phyloP scores from a whole-genome alignment of 2,797 vertebrate genomes.

The Falco peregrinus region DNA sequence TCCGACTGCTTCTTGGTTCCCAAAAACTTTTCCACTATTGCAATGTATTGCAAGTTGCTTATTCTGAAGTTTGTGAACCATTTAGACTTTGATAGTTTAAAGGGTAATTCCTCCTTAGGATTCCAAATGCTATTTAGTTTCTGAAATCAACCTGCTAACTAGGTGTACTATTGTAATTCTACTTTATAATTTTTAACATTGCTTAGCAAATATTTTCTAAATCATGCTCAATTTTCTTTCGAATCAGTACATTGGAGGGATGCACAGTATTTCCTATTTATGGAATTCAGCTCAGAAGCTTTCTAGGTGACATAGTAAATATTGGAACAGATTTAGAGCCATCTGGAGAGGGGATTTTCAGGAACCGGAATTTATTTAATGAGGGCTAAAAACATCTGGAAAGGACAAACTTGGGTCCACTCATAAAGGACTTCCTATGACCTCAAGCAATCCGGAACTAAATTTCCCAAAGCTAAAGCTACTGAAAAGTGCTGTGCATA shows the following conservation, averaged over 20 bases:
- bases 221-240: background rate
- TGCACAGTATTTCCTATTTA: background rate
- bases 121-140: background rate
- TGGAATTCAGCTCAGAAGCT: background rate
- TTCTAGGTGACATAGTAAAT: constrained; percentile 42
- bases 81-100: background rate
- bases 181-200: background rate
- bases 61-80: background rate
- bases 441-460: background rate
- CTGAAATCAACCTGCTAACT: background rate
- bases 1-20: background rate
- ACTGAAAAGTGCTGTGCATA: background rate
- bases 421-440: constrained; percentile 53
- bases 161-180: background rate
- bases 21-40: background rate
- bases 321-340: constrained; percentile 17
- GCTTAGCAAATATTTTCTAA: background rate
- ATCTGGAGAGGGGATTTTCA: constrained; percentile 55
- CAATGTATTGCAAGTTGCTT: fast-evolving
- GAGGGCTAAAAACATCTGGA: constrained; percentile 46
- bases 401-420: constrained; percentile 7
- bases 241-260: background rate
- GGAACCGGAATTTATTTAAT: constrained; percentile 45
- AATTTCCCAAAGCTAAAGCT: background rate
- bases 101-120: background rate